Conservation (phyloP, 2,888 invertebrate genomes). For the Agrilus biguttatus region DNA sequence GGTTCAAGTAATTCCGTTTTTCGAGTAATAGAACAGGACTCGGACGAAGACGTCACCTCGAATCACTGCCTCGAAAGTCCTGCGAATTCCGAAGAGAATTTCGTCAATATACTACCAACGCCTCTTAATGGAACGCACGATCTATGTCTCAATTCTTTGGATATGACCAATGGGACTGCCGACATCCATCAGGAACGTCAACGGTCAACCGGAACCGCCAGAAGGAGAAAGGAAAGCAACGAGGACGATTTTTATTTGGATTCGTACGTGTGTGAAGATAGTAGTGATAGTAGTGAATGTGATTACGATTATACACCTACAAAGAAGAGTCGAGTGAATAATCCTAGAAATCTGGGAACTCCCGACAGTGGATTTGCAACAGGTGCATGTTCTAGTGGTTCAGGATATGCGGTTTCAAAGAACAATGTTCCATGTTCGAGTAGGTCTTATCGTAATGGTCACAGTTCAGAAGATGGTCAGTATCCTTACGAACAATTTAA, state of each 20-base stretch:
- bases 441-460: slow-evolving; percentile 13
- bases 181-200: not conserved
- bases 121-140: slow-evolving; percentile 42
- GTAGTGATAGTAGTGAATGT: slow-evolving; percentile 19
- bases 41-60: slow-evolving; percentile 39
- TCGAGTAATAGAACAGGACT: slow-evolving; percentile 39
- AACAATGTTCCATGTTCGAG: slow-evolving; percentile 18
- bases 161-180: slow-evolving; percentile 13
- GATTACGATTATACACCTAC: slow-evolving; percentile 23
- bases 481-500: slow-evolving; percentile 38
- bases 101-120: slow-evolving; percentile 43
- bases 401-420: slow-evolving; percentile 13
- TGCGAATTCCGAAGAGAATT: slow-evolving; percentile 23
- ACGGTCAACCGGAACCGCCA: no score
- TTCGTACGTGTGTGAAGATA: slow-evolving; percentile 1
- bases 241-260: slow-evolving; percentile 4
- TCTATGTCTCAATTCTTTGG: slow-evolving; percentile 25
- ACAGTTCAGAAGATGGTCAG: slow-evolving; percentile 28
- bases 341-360: slow-evolving; percentile 15
- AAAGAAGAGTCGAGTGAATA: slow-evolving; percentile 17
- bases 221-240: not conserved
- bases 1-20: slow-evolving; percentile 22
- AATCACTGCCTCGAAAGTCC: slow-evolving; percentile 13
- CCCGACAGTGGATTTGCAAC: slow-evolving; percentile 28
- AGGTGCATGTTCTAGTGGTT: slow-evolving; percentile 20